These are phyloP conservation scores for Nasonia vitripennis DNA, from an alignment of 1,140 invertebrate genomes.

Conservation along the genomic window DNA sequence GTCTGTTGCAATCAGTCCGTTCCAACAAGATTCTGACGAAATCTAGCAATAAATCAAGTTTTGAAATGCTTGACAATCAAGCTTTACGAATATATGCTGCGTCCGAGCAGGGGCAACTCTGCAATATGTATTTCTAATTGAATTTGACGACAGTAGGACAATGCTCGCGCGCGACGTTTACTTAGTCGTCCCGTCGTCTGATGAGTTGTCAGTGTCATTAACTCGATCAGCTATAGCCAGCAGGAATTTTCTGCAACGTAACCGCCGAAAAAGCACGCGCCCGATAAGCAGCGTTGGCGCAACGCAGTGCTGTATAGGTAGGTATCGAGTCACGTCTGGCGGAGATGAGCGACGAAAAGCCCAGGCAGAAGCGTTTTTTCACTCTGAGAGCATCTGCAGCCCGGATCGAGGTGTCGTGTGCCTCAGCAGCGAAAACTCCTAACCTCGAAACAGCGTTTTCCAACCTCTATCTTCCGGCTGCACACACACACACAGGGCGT, in stretches of 20 bases:
- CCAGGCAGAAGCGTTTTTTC: neutral
- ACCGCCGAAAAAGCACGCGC: neutral
- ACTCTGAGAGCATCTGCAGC: too few species aligned
- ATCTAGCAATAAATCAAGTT: too few species aligned
- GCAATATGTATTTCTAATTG: neutral
- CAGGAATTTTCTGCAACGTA: conserved; percentile 1
- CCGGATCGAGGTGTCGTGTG: neutral
- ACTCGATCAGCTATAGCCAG: neutral
- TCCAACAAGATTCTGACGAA: too few species aligned
- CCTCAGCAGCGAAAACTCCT: neutral
- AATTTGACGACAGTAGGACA: neutral
- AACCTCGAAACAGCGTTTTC: conserved; percentile 39
- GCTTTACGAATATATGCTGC: too few species aligned
- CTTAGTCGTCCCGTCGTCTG: neutral
- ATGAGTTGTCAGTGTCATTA: conserved; percentile 36
- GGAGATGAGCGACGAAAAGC: neutral
- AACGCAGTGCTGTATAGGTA: neutral
- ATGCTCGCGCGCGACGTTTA: neutral
- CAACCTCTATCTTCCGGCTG: conserved; percentile 14
- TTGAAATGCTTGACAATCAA: too few species aligned
- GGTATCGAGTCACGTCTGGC: neutral
- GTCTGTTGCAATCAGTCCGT: neutral
- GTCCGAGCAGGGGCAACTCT: neutral
- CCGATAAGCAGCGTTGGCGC: neutral
- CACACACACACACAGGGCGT: neutral